Percentiles rank a stretch among this genome's conserved stretches.
Evolutionary conservation across 2,797 vertebrate species (phyloP).

Genomic region (Mastacembelus armatus): DNA sequence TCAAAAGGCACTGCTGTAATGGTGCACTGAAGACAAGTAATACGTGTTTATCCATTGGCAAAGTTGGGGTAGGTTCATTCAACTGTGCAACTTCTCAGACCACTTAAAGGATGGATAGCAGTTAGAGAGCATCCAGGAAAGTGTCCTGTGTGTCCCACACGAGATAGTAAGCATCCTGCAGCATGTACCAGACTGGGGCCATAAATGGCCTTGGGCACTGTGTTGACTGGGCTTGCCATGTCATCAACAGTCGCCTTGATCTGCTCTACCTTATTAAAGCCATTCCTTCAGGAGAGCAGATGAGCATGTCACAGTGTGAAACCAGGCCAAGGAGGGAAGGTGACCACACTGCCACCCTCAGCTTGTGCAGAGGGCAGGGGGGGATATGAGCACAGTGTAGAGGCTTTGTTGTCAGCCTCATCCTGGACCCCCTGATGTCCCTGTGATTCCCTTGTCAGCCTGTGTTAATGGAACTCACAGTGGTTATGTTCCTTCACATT

Average conservation of each 20-base stretch:
- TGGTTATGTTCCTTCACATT: conserved; percentile 64
- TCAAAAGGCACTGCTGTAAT: background rate
- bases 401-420: conserved; percentile 69
- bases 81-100: conserved; percentile 15
- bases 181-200: conserved; percentile 78
- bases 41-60: background rate
- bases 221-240: conserved; percentile 83
- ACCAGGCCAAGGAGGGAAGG: conserved; percentile 77
- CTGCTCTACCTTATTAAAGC: conserved; percentile 91
- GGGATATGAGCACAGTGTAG: conserved; percentile 33
- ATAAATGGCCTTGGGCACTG: conserved; percentile 71
- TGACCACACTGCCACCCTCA: conserved; percentile 77
- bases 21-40: too few relatives aligned
- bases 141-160: conserved; percentile 60
- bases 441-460: conserved; percentile 76
- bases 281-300: conserved; percentile 91
- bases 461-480: conserved; percentile 76
- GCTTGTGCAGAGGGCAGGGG: conserved; percentile 31
- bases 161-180: conserved; percentile 73
- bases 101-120: conserved; percentile 53
- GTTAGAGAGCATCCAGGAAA: conserved; percentile 63
- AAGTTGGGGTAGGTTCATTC: background rate
- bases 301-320: conserved; percentile 88
- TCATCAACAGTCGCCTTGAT: conserved; percentile 85
- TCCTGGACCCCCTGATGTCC: conserved; percentile 73